Evolutionary conservation across 92 coral and sea anemone species (phyloP), one percentile per base, ranked within the genome.

Genomic region (Parazoanthus atlanticus): DNA sequence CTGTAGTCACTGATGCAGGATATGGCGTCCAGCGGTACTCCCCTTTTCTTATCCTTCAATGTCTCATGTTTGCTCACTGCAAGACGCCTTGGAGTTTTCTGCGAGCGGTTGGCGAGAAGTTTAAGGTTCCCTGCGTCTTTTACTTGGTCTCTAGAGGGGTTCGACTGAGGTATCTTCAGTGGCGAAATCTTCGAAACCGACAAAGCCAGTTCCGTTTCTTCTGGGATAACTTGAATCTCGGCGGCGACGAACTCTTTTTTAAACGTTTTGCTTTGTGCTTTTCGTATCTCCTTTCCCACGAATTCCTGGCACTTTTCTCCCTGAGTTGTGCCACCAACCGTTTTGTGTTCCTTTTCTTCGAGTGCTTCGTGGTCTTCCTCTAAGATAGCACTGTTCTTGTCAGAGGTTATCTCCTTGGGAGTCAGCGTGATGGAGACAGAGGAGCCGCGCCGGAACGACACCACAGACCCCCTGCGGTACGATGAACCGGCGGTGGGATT

Each of bases 1-100:
- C 98, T 95, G 36, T 95, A 95, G 90, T 95, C 98, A 79, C 98
- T 95, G 58, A 95, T 95, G 32, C 98, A 95, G 21, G 98, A 95
- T 28, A 95, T 92, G 31, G 95, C 95, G 79, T 95, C 98, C 30
- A 95, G 85, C 0, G 98, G 96, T 4, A 95, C 96, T 3, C 89
- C 93, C n/a, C 74, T 89, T 74, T 82, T 86, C 28, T 65, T 87
- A 32, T 67, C 86, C 36, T 86, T 88, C 30, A 64, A 78, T 54
- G 79, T 74, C 41, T 77, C 77, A 73, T 87, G 84, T n/a, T 81
- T 72, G 23, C 72, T 52, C 26, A 77, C 80, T 23, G 87, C 77
- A 10, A 92, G 75, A 16, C 84, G 78, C n/a, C 92, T 93, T 69
- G 87, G 91, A 41, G 86, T 78, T 78, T 70, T 90, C 61, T 93